These are phyloP conservation scores for Myzus persicae DNA, from an alignment of 1,140 invertebrate species.

Conservation along the genomic window DNA sequence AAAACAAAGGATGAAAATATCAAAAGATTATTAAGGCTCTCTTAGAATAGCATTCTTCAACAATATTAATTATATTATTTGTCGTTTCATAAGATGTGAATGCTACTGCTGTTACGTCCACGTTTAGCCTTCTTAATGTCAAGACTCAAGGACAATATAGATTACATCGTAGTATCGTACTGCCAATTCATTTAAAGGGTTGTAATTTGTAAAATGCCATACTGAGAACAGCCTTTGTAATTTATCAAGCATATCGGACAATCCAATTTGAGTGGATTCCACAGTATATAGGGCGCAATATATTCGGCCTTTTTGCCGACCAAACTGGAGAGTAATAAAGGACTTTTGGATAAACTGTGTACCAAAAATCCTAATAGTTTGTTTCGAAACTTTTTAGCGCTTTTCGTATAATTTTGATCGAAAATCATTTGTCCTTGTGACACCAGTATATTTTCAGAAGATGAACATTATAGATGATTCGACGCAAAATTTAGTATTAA, in stretches of 20 bases:
- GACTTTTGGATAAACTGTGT: not conserved
- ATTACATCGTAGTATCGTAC: not conserved
- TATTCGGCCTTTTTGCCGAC: not conserved
- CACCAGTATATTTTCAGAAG: not conserved
- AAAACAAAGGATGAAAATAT: not conserved
- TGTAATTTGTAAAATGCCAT: slow-evolving; percentile 18
- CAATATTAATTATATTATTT: slow-evolving; percentile 1
- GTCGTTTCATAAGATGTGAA: not conserved
- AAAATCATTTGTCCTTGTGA: not conserved
- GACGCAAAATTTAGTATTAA: not conserved
- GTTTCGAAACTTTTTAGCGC: slow-evolving; percentile 23
- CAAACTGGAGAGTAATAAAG: not conserved
- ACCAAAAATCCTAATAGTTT: not conserved
- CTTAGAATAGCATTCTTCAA: not conserved
- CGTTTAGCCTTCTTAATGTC: not conserved
- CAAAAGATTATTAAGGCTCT: not conserved
- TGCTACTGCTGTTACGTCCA: not conserved
- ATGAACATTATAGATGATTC: not conserved
- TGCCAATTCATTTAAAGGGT: not conserved
- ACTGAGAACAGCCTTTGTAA: not conserved
- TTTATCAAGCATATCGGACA: not conserved
- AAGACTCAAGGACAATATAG: not conserved
- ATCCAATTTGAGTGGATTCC: not conserved
- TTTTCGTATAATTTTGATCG: not conserved
- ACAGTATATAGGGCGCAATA: not conserved